Percentiles rank a stretch among this genome's conserved stretches.
These are phyloP conservation scores for Hipparchia sbordonii DNA, from an alignment of 2,888 invertebrate species.

Conservation along the genomic window DNA sequence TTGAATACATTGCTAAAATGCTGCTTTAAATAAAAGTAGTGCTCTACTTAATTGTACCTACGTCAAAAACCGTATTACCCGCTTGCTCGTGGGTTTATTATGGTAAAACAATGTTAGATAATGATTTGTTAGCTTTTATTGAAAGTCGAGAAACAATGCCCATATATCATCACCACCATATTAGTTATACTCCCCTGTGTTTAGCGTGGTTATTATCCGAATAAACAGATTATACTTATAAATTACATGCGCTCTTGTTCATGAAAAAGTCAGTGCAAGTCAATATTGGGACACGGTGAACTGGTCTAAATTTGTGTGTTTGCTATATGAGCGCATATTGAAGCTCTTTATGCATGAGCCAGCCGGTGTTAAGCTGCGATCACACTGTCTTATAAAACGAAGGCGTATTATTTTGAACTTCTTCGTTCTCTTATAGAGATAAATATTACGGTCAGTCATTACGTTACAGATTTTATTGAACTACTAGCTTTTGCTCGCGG, in stretches of 20 bases:
- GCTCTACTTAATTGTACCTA: background rate
- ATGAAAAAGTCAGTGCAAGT: conserved; percentile 56
- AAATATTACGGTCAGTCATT: no score
- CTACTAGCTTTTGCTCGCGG: no score
- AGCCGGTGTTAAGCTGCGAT: conserved; percentile 48
- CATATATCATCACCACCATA: conserved; percentile 23
- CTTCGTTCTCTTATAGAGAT: background rate
- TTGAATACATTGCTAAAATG: background rate
- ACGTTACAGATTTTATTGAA: background rate
- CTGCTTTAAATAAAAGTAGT: background rate
- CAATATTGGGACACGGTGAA: conserved; percentile 57
- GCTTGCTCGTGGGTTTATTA: background rate
- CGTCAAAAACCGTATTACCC: background rate
- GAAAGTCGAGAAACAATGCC: conserved; percentile 26
- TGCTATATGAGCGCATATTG: conserved; percentile 62
- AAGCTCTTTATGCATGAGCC: conserved; percentile 56
- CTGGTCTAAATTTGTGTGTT: conserved; percentile 68
- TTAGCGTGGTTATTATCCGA: conserved; percentile 14
- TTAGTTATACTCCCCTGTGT: conserved; percentile 26
- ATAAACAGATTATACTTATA: conserved; percentile 17
- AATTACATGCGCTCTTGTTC: conserved; percentile 22
- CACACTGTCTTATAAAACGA: conserved; percentile 41
- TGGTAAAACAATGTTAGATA: conserved; percentile 14
- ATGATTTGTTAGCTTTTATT: conserved; percentile 19
- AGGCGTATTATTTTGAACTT: background rate